Evolutionary conservation across 2,797 vertebrate species (phyloP).

Genomic region (Myripristis jacobus): DNA sequence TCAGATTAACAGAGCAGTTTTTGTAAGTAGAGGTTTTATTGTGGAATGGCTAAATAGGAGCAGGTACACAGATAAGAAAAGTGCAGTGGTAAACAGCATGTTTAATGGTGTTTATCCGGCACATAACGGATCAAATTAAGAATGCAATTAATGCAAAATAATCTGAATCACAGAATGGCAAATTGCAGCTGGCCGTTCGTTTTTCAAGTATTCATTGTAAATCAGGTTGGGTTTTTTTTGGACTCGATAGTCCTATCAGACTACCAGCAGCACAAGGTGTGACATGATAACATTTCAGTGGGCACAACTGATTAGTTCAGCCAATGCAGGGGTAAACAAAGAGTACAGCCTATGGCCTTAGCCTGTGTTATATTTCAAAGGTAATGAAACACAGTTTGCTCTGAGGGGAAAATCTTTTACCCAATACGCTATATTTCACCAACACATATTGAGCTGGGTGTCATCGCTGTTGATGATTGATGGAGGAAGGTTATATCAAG

Average conservation of each 20-base stretch:
- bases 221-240: background rate
- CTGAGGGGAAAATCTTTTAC: background rate
- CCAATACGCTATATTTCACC: background rate
- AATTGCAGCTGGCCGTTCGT: background rate
- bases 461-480: slow-evolving; percentile 11
- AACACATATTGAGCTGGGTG: background rate
- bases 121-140: background rate
- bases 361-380: background rate
- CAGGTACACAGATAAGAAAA: slow-evolving; percentile 7
- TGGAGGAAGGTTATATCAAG: slow-evolving; percentile 34
- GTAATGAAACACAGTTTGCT: background rate
- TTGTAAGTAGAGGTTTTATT: background rate
- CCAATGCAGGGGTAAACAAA: background rate
- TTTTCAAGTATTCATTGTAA: background rate
- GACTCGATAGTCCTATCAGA: background rate
- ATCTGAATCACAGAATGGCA: background rate
- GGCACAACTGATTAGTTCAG: background rate
- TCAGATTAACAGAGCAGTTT: no score
- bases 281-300: background rate
- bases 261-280: background rate
- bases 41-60: slow-evolving; percentile 1
- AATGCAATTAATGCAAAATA: background rate
- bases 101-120: background rate
- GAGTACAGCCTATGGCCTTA: background rate
- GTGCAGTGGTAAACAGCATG: background rate